These are phyloP conservation scores for Drosophila affinis DNA, from an alignment of 2,888 invertebrate genomes.

Conservation along the genomic window DNA sequence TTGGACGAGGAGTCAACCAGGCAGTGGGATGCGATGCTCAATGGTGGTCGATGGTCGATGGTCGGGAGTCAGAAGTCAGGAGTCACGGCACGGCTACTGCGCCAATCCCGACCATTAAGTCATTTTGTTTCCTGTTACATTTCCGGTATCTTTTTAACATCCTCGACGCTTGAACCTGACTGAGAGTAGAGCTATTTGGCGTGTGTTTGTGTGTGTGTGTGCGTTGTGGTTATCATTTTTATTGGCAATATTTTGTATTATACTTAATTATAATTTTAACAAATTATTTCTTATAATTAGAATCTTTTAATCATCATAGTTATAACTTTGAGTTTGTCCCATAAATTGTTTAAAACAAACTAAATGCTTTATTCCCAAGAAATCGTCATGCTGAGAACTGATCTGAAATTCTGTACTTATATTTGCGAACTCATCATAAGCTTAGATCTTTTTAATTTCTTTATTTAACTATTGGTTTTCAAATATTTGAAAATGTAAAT, in stretches of 20 bases:
- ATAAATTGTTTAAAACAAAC: too few species aligned
- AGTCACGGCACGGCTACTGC: constrained; percentile 18
- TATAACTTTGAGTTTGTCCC: too few species aligned
- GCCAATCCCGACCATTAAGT: constrained; percentile 56
- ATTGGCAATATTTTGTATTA: too few species aligned
- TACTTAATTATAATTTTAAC: too few species aligned
- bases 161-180: neutral
- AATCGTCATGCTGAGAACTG: too few species aligned
- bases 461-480: neutral
- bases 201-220: too few species aligned
- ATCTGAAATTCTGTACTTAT: too few species aligned
- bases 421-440: too few species aligned
- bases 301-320: too few species aligned
- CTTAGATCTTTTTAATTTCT: neutral
- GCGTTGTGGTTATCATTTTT: too few species aligned
- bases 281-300: too few species aligned
- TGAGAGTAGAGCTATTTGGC: neutral
- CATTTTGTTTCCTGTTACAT: constrained; percentile 61
- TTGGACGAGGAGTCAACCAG: neutral
- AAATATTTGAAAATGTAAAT: neutral
- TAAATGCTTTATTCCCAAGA: too few species aligned
- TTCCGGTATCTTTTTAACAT: constrained; percentile 51
- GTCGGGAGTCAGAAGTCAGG: neutral
- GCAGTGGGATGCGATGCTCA: neutral
- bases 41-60: neutral